Evolutionary conservation across 92 coral and sea anemone species (phyloP).

Genomic region (Zoanthus solanderi): DNA sequence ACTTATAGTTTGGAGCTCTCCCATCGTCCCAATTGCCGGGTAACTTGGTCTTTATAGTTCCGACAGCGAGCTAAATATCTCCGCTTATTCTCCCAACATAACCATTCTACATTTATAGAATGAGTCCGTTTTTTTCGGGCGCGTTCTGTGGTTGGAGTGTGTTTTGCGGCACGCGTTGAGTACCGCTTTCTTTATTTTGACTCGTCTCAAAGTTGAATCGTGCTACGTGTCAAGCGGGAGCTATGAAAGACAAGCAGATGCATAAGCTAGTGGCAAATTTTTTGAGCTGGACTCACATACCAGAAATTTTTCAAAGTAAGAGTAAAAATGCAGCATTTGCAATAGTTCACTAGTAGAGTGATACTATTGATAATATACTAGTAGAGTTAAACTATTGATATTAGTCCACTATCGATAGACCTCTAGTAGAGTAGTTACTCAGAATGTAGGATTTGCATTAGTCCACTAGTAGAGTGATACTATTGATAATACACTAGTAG

Average conservation of each 20-base stretch:
- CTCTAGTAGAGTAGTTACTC: too few species aligned
- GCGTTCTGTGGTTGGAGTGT: neutral
- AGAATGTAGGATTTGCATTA: too few species aligned
- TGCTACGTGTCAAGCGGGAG: conserved; percentile 23
- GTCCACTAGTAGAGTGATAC: too few species aligned
- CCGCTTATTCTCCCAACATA: neutral
- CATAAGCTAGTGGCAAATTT: neutral
- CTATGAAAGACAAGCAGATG: neutral
- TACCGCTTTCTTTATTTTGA: neutral
- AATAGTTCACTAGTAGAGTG: too few species aligned
- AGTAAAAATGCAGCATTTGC: too few species aligned
- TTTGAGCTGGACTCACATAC: neutral
- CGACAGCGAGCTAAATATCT: neutral
- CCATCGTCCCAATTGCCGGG: neutral
- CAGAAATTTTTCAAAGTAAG: too few species aligned
- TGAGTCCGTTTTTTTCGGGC: neutral
- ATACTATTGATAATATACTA: too few species aligned
- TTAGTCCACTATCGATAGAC: too few species aligned
- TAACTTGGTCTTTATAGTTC: neutral
- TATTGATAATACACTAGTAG: too few species aligned
- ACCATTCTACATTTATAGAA: neutral
- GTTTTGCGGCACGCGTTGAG: neutral
- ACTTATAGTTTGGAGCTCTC: neutral
- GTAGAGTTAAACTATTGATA: too few species aligned
- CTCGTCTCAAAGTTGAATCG: neutral